These are phyloP conservation scores for Columbina picui DNA, from an alignment of 2,113 vertebrate genomes.

Conservation along the genomic window DNA sequence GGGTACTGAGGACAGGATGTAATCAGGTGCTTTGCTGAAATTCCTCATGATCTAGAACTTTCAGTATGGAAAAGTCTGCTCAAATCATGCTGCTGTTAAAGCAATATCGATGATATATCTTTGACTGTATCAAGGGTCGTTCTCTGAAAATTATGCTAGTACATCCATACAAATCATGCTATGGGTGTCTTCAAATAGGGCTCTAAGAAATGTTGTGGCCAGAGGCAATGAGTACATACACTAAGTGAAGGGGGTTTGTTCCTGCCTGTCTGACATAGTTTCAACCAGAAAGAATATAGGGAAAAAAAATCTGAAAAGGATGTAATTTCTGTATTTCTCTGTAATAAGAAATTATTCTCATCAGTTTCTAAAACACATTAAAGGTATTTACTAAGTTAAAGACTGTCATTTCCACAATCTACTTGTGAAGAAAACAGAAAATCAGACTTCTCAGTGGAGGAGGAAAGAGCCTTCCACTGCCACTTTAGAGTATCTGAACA, in stretches of 20 bases:
- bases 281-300: not conserved
- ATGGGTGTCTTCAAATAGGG: not conserved
- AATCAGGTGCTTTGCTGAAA: not conserved
- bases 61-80: not conserved
- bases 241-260: not conserved
- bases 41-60: not conserved
- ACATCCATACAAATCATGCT: fast-evolving
- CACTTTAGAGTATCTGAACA: not conserved
- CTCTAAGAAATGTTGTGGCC: not conserved
- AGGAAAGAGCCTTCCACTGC: not conserved
- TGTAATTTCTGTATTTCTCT: not conserved
- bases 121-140: not conserved
- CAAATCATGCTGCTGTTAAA: not conserved
- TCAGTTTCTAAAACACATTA: not conserved
- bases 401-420: not conserved
- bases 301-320: not conserved
- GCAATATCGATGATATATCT: not conserved
- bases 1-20: not conserved
- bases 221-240: not conserved
- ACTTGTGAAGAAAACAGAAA: not conserved
- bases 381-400: not conserved
- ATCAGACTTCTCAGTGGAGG: not conserved
- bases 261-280: not conserved
- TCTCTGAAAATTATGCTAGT: not conserved
- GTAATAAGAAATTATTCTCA: not conserved